Evolutionary conservation across 2,797 vertebrate species (phyloP).

Genomic region (Thamnophis elegans): DNA sequence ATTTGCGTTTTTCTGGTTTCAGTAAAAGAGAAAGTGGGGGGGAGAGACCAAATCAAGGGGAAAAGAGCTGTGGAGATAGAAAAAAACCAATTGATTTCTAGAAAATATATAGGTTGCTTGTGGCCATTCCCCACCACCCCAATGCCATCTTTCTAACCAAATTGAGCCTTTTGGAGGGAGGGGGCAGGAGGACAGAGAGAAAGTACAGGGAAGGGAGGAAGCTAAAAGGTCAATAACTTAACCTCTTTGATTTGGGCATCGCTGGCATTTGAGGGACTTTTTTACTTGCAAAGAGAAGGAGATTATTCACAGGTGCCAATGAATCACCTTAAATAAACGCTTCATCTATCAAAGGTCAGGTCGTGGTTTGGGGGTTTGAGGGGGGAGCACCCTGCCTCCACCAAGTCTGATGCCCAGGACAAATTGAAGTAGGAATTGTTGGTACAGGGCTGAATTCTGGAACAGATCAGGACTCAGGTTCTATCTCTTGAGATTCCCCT

Average conservation of each 20-base stretch:
- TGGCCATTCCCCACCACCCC: neutral
- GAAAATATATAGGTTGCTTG: conserved; percentile 25
- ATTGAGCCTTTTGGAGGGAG: neutral
- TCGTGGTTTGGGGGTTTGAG: too few relatives aligned
- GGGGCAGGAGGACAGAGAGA: neutral
- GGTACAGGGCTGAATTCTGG: neutral
- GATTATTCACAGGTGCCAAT: conserved; percentile 46
- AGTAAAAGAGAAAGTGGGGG: too few relatives aligned
- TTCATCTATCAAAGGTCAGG: conserved; percentile 22
- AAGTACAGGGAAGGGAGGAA: too few relatives aligned
- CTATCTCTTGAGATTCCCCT: neutral
- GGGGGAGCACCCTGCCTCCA: neutral
- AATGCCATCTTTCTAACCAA: conserved; percentile 24
- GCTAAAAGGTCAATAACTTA: neutral
- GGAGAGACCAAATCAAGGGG: neutral
- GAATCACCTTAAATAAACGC: conserved; percentile 38
- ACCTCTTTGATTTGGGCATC: neutral
- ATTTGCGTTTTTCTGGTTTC: neutral
- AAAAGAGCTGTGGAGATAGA: too few relatives aligned
- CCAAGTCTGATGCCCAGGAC: neutral
- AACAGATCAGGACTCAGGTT: neutral
- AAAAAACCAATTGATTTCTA: conserved; percentile 52
- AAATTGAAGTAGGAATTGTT: neutral
- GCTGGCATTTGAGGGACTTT: neutral
- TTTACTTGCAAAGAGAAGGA: neutral